Base-by-base conservation (phyloP, 2,888 invertebrate genomes). In the Gandaritis pyraliata region DNA sequence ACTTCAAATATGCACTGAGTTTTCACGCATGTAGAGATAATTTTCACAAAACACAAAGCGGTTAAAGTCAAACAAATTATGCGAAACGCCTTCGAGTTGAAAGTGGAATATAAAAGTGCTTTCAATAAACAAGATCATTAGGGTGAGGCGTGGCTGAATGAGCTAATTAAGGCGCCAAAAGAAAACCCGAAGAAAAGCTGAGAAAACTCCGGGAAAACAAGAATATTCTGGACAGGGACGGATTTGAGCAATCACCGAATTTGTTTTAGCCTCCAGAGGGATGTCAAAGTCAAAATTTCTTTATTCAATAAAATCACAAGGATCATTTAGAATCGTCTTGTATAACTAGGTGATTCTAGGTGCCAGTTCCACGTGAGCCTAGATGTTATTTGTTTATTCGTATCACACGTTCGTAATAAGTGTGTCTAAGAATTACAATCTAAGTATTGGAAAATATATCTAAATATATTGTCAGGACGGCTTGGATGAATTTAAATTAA, bases 151-250 rank as follows among this genome's bases (percentile, higher is more conserved):
- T 66, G 71, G 75, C 81, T 91, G 91, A 92, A 92, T 92, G 90
- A 90, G 90, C 90, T 92, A 92, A 92, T 92, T 92, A 92, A 87
- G 91, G 81, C 82, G 76, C 77, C 83, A 88, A 90, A 92, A 91
- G 90, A 90, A 91, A 90, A 86, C 84, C 87, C 82, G 81, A 86
- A 90, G 91, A 90, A 90, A 90, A 89, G 90, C 84, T 74, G 81
- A 86, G 90, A 91, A 91, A 91, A 90, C 87, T 91, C 82, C 56
- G 78, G 79, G 87, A 91, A 91, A 91, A 91, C 91, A 92, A 90
- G 90, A 89, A 90, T 89, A 89, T 87, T 87, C 83, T 80, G 81
- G 81, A 33, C 78, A 73, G 86, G 76, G 78, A 15, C 72, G 85
- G 68, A 82, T 48, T 85, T 49, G 58, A 70, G 11, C 10, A 10